phyloP scores from a whole-genome alignment of 2,797 vertebrate genomes.

The Amphiprion clarkii region DNA sequence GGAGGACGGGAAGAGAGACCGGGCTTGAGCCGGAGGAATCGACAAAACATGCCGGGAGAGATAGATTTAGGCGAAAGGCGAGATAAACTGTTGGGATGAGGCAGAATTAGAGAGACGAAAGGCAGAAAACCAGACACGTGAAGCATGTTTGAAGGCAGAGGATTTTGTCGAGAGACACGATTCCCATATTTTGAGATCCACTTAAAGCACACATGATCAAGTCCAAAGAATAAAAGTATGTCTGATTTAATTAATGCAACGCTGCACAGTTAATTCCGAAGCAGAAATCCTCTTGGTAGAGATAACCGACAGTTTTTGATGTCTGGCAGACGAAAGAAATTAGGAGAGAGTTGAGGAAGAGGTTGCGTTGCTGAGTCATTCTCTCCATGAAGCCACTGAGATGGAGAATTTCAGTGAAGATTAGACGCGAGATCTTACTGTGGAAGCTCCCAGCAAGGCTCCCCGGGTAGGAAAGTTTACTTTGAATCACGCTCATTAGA shows the following conservation, averaged over 20 bases:
- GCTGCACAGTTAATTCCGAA: no score
- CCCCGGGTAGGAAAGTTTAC: slow-evolving; percentile 44
- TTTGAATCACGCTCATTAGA: slow-evolving; percentile 67
- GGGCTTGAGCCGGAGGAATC: slow-evolving; percentile 19
- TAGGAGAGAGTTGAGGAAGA: slow-evolving; percentile 50
- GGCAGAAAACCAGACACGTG: slow-evolving; percentile 12
- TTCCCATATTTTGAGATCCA: slow-evolving; percentile 8
- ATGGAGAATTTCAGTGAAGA: slow-evolving; percentile 56
- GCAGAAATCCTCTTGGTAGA: not conserved
- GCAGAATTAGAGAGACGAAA: slow-evolving; percentile 32
- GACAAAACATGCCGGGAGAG: slow-evolving; percentile 40
- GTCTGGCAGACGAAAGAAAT: slow-evolving; percentile 21
- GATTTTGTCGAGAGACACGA: slow-evolving; percentile 28
- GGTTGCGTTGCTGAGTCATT: slow-evolving; percentile 55
- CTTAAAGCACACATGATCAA: slow-evolving; percentile 1
- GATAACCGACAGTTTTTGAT: slow-evolving; percentile 6
- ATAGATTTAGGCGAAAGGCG: slow-evolving; percentile 41
- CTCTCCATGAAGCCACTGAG: slow-evolving; percentile 41
- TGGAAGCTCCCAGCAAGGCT: slow-evolving; percentile 51
- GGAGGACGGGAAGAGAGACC: slow-evolving; percentile 28
- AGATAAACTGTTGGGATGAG: slow-evolving; percentile 39
- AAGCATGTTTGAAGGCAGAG: slow-evolving; percentile 18
- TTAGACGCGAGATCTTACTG: slow-evolving; percentile 45
- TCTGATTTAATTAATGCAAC: no score
- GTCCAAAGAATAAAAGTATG: no score